Evolutionary conservation across 2,113 vertebrate genomes (phyloP).

Genomic region (Scortum barcoo): DNA sequence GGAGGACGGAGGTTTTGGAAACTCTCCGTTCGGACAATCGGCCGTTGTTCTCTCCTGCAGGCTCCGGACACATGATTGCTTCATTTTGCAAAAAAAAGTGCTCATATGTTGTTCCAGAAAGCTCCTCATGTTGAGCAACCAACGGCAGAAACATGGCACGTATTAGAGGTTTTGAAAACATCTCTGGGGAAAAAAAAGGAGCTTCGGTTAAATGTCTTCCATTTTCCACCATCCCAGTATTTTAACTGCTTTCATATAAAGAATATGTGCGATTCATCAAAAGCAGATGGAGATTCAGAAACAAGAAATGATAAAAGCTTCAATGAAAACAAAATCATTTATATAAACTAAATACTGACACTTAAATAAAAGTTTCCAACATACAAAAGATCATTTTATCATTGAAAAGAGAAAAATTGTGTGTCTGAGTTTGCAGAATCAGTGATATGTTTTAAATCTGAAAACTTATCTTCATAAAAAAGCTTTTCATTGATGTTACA

Average conservation of each 20-base stretch:
- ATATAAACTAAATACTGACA: too few species aligned
- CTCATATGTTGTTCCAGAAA: constrained; percentile 16
- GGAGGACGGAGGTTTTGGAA: neutral
- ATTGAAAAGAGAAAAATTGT: too few species aligned
- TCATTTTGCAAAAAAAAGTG: constrained; percentile 8
- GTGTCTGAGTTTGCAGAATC: too few species aligned
- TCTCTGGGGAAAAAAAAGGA: neutral
- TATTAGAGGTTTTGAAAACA: neutral
- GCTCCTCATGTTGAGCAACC: constrained; percentile 18
- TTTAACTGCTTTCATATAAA: neutral
- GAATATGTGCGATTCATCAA: neutral
- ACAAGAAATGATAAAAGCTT: neutral
- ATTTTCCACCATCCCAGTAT: neutral
- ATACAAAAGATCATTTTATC: too few species aligned
- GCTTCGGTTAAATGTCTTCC: neutral
- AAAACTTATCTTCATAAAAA: too few species aligned
- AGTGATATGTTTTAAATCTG: too few species aligned
- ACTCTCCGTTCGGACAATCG: neutral
- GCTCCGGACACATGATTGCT: neutral
- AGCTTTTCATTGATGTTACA: too few species aligned
- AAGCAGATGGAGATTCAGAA: neutral
- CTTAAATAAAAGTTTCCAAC: too few species aligned
- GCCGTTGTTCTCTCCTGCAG: constrained; percentile 14
- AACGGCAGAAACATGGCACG: neutral
- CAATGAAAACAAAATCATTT: too few species aligned